Evolutionary conservation across 1,140 invertebrate genomes (phyloP), one percentile per base, ranked within the genome.

Genomic region (Andrena cerasifolii): DNA sequence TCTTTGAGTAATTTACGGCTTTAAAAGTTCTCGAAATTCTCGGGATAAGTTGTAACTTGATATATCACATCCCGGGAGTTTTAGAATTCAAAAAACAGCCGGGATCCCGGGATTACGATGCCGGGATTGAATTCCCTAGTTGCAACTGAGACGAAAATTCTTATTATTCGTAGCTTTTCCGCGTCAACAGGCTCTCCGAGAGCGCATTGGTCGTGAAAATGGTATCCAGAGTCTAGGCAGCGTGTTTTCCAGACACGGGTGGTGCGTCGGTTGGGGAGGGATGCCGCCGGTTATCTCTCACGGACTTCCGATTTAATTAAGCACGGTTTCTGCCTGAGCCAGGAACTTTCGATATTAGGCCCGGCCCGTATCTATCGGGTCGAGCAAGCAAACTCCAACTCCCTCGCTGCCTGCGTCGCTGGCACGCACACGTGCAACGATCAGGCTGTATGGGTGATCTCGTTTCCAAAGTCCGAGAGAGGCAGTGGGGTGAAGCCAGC

Each of bases 261-360:
- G 43, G 58, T 24, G 59, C 24, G 14, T 2, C 28, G 33, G 33
- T 21, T 21, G 28, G 5, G 33, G 40, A 40, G 72, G 43, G 51
- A 67, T 49, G 53, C 47, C 40, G 54, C 28, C 68, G 70, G 78
- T 85, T 85, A 85, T 85, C 84, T 85, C 74, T 71, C 67, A 84
- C 59, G 82, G 82, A 72, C 79, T 82, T 79, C 79, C 78, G 87
- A 89, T 89, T 89, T 89, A 89, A 89, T 89, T 87, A 88, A 86
- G 83, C 78, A 76, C 59, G 74, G 74, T 62, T 47, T 80, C 70
- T 66, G 80, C 53, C 31, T 54, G 74, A 53, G 63, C 75, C 62
- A 45, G 73, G 67, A 86, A 87, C 78, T 87, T 84, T 87, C 85
- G 85, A 87, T 88, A 88, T 89, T 88, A 85, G 85, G 80, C 78